Evolutionary conservation across 2,888 invertebrate genomes (phyloP).

Genomic region (Hyposoter dolosus): DNA sequence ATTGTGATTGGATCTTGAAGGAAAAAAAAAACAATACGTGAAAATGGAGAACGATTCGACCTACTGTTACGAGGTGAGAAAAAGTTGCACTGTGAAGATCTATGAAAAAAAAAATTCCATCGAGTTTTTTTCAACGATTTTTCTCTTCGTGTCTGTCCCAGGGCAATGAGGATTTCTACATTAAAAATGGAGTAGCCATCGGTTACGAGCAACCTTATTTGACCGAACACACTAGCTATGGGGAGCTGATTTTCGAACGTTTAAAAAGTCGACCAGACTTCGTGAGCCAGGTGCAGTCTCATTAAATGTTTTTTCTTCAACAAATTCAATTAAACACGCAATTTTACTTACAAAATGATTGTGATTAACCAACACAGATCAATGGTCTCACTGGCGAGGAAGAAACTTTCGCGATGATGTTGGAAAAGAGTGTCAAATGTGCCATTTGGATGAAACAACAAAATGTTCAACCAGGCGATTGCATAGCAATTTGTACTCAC

Average conservation of each 20-base stretch:
- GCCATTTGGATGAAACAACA: conserved; percentile 70
- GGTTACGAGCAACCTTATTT: conserved; percentile 49
- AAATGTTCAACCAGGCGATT: conserved; percentile 65
- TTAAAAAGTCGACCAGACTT: conserved; percentile 63
- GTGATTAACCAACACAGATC: conserved; percentile 48
- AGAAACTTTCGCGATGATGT: conserved; percentile 65
- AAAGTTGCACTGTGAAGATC: neutral
- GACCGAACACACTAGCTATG: conserved; percentile 62
- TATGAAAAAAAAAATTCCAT: neutral
- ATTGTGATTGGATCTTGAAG: no score
- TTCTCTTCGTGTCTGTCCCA: conserved; percentile 25
- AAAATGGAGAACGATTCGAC: conserved; percentile 58
- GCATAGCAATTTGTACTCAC: conserved; percentile 69
- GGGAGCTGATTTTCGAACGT: conserved; percentile 68
- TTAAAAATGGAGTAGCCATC: conserved; percentile 62
- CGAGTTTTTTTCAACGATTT: neutral
- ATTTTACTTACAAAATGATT: neutral
- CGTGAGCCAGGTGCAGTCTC: conserved; percentile 72
- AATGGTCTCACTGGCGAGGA: conserved; percentile 62
- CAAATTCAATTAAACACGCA: neutral
- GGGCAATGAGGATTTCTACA: conserved; percentile 53
- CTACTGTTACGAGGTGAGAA: conserved; percentile 51
- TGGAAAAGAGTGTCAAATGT: conserved; percentile 68
- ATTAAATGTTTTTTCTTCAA: neutral
- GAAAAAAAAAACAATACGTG: neutral